phyloP scores from a whole-genome alignment of 1,140 invertebrate genomes.

The Drosophila sproati region DNA sequence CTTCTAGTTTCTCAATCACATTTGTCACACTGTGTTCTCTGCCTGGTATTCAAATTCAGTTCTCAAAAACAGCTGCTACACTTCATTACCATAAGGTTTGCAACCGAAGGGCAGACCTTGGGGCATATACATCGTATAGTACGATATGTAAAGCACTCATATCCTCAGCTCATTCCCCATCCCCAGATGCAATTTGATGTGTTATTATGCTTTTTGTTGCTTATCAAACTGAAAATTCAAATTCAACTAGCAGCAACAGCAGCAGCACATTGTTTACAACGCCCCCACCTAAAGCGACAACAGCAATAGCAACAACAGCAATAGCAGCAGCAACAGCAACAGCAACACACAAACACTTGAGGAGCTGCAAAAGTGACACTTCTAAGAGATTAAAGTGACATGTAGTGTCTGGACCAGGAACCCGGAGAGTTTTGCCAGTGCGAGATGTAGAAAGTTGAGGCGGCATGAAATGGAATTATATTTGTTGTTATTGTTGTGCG shows the following conservation, averaged over 20 bases:
- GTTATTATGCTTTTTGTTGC: conserved; percentile 80
- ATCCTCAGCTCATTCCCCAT: conserved; percentile 6
- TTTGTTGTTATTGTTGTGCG: conserved; percentile 31
- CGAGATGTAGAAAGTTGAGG: conserved; percentile 58
- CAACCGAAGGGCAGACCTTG: conserved; percentile 53
- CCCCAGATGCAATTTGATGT: conserved; percentile 71
- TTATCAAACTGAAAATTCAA: conserved; percentile 83
- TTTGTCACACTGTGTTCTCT: conserved; percentile 33
- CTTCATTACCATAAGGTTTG: conserved; percentile 81
- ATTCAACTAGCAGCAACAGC: conserved; percentile 60
- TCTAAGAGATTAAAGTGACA: conserved; percentile 81
- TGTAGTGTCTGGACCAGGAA: conserved; percentile 60
- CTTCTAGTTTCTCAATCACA: not conserved
- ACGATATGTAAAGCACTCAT: conserved; percentile 22
- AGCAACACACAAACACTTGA: conserved; percentile 67
- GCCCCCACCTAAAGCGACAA: conserved; percentile 46
- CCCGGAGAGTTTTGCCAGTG: conserved; percentile 13
- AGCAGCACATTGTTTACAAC: conserved; percentile 78
- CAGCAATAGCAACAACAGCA: conserved; percentile 28
- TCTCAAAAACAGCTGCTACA: conserved; percentile 79
- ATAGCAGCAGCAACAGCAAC: conserved; percentile 32
- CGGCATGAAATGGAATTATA: conserved; percentile 53
- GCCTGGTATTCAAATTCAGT: conserved; percentile 65
- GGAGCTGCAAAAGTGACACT: conserved; percentile 81
- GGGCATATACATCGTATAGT: conserved; percentile 8